These are phyloP conservation scores for Andrena fulva DNA, from an alignment of 2,888 invertebrate species.

Conservation along the genomic window DNA sequence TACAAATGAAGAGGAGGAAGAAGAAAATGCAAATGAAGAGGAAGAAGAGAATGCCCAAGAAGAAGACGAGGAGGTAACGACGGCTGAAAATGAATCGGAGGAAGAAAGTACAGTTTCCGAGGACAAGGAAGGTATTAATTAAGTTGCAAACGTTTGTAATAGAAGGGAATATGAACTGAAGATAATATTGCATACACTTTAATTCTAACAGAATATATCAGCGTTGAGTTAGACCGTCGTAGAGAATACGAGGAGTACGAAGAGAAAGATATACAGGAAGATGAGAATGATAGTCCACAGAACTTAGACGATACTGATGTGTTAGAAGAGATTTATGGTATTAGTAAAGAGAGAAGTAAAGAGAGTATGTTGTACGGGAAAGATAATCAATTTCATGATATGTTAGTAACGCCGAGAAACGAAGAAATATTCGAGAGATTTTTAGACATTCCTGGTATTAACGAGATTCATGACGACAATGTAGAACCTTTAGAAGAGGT, in stretches of 20 bases:
- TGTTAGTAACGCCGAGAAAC: slow-evolving; percentile 75
- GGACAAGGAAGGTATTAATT: slow-evolving; percentile 57
- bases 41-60: slow-evolving; percentile 69
- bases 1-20: slow-evolving; percentile 78
- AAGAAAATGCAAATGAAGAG: slow-evolving; percentile 81
- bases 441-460: slow-evolving; percentile 74
- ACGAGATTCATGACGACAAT: slow-evolving; percentile 78
- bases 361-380: slow-evolving; percentile 72
- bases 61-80: slow-evolving; percentile 76
- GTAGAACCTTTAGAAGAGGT: slow-evolving; percentile 83
- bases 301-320: slow-evolving; percentile 61
- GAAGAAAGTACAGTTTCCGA: slow-evolving; percentile 56
- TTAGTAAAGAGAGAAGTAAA: slow-evolving; percentile 73
- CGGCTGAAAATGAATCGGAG: slow-evolving; percentile 65
- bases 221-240: slow-evolving; percentile 51
- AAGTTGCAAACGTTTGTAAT: slow-evolving; percentile 19
- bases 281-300: slow-evolving; percentile 53
- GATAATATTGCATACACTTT: slow-evolving; percentile 42
- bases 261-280: slow-evolving; percentile 61
- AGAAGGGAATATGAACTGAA: slow-evolving; percentile 61
- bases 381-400: slow-evolving; percentile 72
- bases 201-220: slow-evolving; percentile 31
- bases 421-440: slow-evolving; percentile 74
- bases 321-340: slow-evolving; percentile 72
- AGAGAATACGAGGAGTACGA: slow-evolving; percentile 64